Evolutionary conservation across 2,113 vertebrate genomes (phyloP), one percentile per base, ranked within the genome.

Genomic region (Strix aluco): DNA sequence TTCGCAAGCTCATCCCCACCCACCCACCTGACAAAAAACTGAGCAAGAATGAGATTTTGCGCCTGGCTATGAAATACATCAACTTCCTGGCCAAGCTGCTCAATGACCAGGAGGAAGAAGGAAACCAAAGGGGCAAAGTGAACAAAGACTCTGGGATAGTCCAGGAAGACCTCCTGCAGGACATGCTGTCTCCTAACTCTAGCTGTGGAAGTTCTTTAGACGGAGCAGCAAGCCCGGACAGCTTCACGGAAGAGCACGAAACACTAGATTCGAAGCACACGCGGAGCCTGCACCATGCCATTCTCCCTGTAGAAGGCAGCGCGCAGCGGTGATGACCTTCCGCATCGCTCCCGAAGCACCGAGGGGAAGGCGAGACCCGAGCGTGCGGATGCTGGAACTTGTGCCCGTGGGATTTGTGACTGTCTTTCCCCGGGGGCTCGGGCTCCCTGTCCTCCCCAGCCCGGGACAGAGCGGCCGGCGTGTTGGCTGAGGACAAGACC

Each of bases 61-160:
- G 99, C 75, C 98, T 99, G 66, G 99, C 99, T 34, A 99, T 99
- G 99, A 99, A 99, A 97, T 99, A 99, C 96, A 99, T 99, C 97
- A 99, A 99, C 97, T 99, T 99, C 97, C 98, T 99, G 90, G 99
- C 99, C 97, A 99, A 99, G 96, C 98, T 99, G 88, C 99, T 99
- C 73, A 99, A 99, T 16, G 99, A 99, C 97, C 99, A 99, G 96
- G 99, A 99, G 49, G 99, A 99, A 69, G 98, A 99, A 93, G 99
- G 98, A 91, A 98, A 98, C 95, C 99, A 98, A 95, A 96, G 98
- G 92, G 94, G 98, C 96, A 97, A 98, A 97, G 61, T 97, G 94
- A 97, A 96, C 98, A 98, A 99, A 96, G 99, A 99, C 90, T 98
- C 97, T 32, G 97, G 98, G 26, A 97, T 98, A 55, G 98, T 98